phyloP scores from a whole-genome alignment of 2,113 vertebrate species.

The Zosterops lateralis region DNA sequence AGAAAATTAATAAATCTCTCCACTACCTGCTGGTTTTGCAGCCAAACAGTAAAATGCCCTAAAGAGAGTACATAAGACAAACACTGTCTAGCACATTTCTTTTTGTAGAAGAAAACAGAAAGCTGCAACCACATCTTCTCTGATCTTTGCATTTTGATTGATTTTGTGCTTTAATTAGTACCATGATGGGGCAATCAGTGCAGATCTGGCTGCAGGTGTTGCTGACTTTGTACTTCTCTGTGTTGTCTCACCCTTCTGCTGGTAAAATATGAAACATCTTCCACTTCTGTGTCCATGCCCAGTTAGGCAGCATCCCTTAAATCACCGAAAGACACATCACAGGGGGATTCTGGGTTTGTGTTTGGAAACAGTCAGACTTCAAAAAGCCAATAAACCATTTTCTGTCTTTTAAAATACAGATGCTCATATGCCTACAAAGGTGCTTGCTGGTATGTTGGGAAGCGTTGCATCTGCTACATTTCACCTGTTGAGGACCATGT shows the following conservation, averaged over 20 bases:
- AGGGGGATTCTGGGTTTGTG: neutral
- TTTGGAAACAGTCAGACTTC: neutral
- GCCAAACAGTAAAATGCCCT: neutral
- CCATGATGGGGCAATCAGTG: neutral
- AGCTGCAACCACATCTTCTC: neutral
- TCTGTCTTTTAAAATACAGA: neutral
- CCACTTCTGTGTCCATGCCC: accelerated
- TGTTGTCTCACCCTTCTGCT: neutral
- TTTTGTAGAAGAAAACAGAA: neutral
- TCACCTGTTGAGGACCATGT: neutral
- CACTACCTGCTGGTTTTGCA: neutral
- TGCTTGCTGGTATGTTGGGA: neutral
- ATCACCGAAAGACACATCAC: neutral
- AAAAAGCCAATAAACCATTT: neutral
- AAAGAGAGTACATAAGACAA: neutral
- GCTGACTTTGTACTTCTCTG: neutral
- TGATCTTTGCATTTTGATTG: neutral
- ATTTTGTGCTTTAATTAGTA: neutral
- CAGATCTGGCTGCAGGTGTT: neutral
- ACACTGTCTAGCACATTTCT: accelerated
- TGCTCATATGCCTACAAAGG: neutral
- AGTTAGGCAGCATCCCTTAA: neutral
- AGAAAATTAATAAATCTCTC: neutral
- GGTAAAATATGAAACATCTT: accelerated
- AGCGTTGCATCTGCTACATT: neutral